Conservation (phyloP, 2,113 vertebrate species). For the Rana temporaria region DNA sequence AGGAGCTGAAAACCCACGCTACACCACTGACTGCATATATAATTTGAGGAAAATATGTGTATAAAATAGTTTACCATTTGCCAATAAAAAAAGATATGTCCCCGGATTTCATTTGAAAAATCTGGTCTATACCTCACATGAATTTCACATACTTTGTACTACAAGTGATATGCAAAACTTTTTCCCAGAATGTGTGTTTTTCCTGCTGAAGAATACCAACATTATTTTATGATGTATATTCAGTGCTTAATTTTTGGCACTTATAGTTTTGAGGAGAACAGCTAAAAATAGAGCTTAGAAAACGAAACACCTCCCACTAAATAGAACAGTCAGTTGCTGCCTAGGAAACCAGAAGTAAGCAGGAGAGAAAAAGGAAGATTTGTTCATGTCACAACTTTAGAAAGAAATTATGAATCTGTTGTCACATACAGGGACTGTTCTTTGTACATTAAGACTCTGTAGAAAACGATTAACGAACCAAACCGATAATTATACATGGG, state of each 20-base stretch:
- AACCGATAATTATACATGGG: neutral
- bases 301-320: conserved; percentile 1
- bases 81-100: too few species aligned
- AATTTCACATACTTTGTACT: too few species aligned
- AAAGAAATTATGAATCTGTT: conserved; percentile 19
- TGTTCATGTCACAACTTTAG: neutral
- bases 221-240: neutral
- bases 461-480: neutral
- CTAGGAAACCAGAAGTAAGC: conserved; percentile 11
- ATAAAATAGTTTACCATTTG: too few species aligned
- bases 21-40: too few species aligned
- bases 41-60: too few species aligned
- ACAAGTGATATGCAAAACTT: too few species aligned
- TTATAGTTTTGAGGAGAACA: neutral
- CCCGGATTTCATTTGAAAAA: too few species aligned
- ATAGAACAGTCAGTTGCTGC: neutral
- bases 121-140: too few species aligned
- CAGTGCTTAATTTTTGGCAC: neutral
- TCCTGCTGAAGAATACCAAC: too few species aligned
- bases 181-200: too few species aligned
- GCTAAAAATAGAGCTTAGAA: conserved; percentile 7
- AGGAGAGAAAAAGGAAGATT: neutral
- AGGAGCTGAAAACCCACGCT: too few species aligned
- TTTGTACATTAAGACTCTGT: neutral
- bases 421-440: neutral